Conservation (phyloP, 1,140 invertebrate genomes). For the Drosophila setifemur region DNA sequence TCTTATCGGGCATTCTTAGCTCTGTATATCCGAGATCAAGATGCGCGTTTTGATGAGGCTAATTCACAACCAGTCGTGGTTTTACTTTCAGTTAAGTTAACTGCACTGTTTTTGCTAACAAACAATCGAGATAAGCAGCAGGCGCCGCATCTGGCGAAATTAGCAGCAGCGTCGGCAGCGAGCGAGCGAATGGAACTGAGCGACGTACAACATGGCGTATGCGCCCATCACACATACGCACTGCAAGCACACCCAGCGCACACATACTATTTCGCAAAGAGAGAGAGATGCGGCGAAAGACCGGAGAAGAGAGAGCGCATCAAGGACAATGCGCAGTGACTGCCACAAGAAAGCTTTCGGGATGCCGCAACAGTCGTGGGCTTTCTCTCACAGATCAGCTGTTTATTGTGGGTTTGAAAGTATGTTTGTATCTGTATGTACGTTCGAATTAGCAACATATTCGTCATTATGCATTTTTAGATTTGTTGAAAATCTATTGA, state of each 20-base stretch:
- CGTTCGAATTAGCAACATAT: background rate
- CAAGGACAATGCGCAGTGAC: constrained; percentile 26
- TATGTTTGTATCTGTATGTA: background rate
- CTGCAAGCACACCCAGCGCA: constrained; percentile 11
- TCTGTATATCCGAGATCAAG: constrained; percentile 13
- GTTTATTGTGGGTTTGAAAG: constrained; percentile 9
- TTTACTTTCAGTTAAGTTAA: constrained; percentile 5
- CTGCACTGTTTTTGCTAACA: constrained; percentile 31
- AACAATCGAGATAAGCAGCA: constrained; percentile 32
- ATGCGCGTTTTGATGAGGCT: constrained; percentile 19
- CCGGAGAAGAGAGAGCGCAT: background rate
- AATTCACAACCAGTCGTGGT: constrained; percentile 24
- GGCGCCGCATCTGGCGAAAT: constrained; percentile 43
- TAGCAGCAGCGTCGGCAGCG: no score
- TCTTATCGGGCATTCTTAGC: constrained; percentile 61
- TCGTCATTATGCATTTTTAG: background rate
- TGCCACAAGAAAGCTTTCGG: constrained; percentile 25
- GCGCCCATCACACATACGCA: constrained; percentile 46
- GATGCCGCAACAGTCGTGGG: constrained; percentile 2
- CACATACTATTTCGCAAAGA: background rate
- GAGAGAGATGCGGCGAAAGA: background rate
- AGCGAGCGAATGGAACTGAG: constrained; percentile 67
- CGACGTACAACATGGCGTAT: constrained; percentile 62
- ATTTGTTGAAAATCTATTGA: background rate
- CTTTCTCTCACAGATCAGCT: constrained; percentile 30